phyloP scores from a whole-genome alignment of 2,888 invertebrate genomes.

The Drosophila planitibia region DNA sequence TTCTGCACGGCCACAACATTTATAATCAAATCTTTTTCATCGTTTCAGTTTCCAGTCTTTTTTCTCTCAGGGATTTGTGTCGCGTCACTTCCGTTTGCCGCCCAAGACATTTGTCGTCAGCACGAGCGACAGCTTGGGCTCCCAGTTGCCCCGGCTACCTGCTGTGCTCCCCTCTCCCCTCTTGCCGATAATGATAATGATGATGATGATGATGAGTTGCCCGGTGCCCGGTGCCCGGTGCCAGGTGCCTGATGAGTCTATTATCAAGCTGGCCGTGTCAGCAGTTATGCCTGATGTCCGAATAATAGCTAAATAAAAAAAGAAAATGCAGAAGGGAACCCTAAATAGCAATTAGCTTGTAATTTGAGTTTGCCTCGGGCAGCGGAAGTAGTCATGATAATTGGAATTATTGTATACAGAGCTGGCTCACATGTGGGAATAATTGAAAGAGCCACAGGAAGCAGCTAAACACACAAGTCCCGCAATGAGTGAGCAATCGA shows the following conservation, averaged over 20 bases:
- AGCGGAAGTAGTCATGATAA: constrained; percentile 73
- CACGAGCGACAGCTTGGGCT: constrained; percentile 71
- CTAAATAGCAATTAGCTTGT: constrained; percentile 75
- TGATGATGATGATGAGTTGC: constrained; percentile 20
- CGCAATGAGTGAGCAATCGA: constrained; percentile 6
- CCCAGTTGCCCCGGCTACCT: constrained; percentile 53
- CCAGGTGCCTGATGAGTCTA: constrained; percentile 67
- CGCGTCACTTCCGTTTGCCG: constrained; percentile 71
- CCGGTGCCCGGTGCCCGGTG: constrained; percentile 9
- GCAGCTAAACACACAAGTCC: constrained; percentile 10
- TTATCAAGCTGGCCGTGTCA: constrained; percentile 66
- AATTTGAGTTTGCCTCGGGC: constrained; percentile 54
- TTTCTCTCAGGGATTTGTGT: constrained; percentile 57
- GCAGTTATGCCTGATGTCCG: constrained; percentile 65
- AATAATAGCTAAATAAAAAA: constrained; percentile 54
- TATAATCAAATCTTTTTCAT: constrained; percentile 60
- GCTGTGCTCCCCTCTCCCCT: constrained; percentile 43
- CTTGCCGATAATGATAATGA: constrained; percentile 3
- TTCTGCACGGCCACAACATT: constrained; percentile 64
- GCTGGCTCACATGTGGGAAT: constrained; percentile 17
- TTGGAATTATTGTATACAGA: constrained; percentile 53
- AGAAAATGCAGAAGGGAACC: constrained; percentile 30
- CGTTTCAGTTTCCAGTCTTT: constrained; percentile 5
- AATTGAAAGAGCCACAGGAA: constrained; percentile 40
- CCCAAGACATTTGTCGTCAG: constrained; percentile 72